Percentiles rank a stretch among this genome's conserved stretches.
Conservation (phyloP, 2,113 vertebrate genomes). For the Uropsilus gracilis region DNA sequence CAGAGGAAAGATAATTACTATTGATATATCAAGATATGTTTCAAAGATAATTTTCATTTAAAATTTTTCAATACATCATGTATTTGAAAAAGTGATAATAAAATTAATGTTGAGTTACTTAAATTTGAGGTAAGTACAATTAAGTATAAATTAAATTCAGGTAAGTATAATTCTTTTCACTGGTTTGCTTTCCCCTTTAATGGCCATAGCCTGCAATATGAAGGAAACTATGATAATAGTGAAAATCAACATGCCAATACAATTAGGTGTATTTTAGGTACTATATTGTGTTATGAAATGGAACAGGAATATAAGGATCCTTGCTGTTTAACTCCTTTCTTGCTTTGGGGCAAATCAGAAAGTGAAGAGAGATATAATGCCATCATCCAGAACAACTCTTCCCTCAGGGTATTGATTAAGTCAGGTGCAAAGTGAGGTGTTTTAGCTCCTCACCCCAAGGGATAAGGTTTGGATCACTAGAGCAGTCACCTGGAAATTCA, state of each 20-base stretch:
- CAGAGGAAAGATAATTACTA: neutral
- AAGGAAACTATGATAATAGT: neutral
- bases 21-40: neutral
- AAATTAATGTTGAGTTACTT: neutral
- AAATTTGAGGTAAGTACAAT: neutral
- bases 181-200: neutral
- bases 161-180: neutral
- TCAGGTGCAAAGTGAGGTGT: neutral
- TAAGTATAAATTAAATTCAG: slow-evolving; percentile 27
- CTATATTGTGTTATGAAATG: neutral
- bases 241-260: neutral
- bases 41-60: neutral
- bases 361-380: slow-evolving; percentile 7
- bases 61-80: neutral
- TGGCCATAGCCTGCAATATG: neutral
- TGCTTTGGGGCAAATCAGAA: neutral
- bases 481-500: slow-evolving; percentile 7
- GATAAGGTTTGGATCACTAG: neutral
- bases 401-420: slow-evolving; percentile 1
- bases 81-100: slow-evolving; percentile 17
- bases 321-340: neutral
- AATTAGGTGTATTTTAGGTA: neutral
- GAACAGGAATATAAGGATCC: neutral
- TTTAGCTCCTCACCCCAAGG: neutral
- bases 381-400: neutral